These are phyloP conservation scores for Eugnorisma glareosa DNA, from an alignment of 2,888 invertebrate genomes.

Conservation along the genomic window DNA sequence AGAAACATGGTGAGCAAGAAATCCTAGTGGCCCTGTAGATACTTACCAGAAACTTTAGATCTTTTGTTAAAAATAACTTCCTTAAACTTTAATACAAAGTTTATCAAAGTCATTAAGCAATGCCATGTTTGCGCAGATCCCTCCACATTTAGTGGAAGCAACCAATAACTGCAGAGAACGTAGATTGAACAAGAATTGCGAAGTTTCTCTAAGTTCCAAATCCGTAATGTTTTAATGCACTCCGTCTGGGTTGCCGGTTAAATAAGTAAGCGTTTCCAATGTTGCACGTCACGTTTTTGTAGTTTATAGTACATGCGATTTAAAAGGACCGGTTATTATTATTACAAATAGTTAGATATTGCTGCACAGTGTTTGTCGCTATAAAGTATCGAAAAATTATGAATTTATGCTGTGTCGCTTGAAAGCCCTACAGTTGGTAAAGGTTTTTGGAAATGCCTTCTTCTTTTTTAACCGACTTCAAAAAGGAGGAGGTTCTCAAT, in stretches of 20 bases:
- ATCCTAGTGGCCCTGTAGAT: background rate
- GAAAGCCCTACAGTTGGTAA: too few species aligned
- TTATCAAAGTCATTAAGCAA: slow-evolving; percentile 36
- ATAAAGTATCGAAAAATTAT: too few species aligned
- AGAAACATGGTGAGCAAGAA: background rate
- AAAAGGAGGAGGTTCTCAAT: too few species aligned
- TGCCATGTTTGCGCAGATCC: slow-evolving; percentile 40
- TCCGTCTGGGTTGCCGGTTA: slow-evolving; percentile 77
- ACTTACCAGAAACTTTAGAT: background rate
- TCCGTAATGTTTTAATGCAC: slow-evolving; percentile 85
- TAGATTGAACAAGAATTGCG: slow-evolving; percentile 72
- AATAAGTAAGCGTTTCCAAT: slow-evolving; percentile 74
- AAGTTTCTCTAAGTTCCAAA: slow-evolving; percentile 79
- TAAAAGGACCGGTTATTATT: too few species aligned
- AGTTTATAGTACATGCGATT: too few species aligned
- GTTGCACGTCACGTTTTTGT: slow-evolving; percentile 38
- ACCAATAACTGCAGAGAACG: slow-evolving; percentile 61
- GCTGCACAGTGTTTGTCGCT: too few species aligned
- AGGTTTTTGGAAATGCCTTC: too few species aligned
- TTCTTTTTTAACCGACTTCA: too few species aligned
- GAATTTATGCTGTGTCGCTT: too few species aligned
- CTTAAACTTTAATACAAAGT: slow-evolving; percentile 10
- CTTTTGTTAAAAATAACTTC: background rate
- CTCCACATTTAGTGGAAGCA: slow-evolving; percentile 57
- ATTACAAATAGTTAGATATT: too few species aligned